Evolutionary conservation across 2,888 invertebrate genomes (phyloP), one percentile per base, ranked within the genome.

Genomic region (Nomada ruficornis): DNA sequence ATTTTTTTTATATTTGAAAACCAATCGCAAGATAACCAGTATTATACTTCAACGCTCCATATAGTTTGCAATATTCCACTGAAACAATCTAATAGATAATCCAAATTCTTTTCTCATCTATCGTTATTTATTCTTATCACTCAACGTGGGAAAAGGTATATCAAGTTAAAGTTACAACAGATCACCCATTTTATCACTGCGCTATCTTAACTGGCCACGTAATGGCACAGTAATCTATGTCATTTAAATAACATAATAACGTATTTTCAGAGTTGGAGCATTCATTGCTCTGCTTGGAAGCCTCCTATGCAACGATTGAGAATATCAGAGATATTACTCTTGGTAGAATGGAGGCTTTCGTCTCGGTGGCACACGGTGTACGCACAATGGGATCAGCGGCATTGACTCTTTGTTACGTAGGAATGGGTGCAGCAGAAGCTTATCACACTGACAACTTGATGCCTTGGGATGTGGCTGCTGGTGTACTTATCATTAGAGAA

Each of bases 391-490:
- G 97, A 9, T 96, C 96, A 68, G 97, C 97, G 7, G 97, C 97
- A 1, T 90, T 97, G 81, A 95, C 96, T 67, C 94, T 97, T 90
- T 96, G 96, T 89, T 95, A 96, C 90, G 96, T 98, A 0, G 97
- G 97, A 13, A 94, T 95, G 88, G 97, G 97, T 0, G 94, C 94
- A 70, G 94, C 95, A 52, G 97, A 97, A 90, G 96, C 95, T 50
- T 97, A 97, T 92, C 96, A 96, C 87, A 96, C 96, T 85, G 96
- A 96, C 91, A 96, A 97, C 82, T 94, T 97, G 59, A 95, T 96
- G 91, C 95, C 96, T n/a, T 98, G 97, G 98, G 97, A 98, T 92
- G 96, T 97, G 26, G 96, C 97, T 47, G 98, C 97, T 4, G 97
- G 97, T 5, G 95, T 95, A 52, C 93, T 98, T 44, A 96, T 98